Evolutionary conservation across 1,140 invertebrate species (phyloP), one percentile per base, ranked within the genome.

Genomic region (Bombus pyrosoma): DNA sequence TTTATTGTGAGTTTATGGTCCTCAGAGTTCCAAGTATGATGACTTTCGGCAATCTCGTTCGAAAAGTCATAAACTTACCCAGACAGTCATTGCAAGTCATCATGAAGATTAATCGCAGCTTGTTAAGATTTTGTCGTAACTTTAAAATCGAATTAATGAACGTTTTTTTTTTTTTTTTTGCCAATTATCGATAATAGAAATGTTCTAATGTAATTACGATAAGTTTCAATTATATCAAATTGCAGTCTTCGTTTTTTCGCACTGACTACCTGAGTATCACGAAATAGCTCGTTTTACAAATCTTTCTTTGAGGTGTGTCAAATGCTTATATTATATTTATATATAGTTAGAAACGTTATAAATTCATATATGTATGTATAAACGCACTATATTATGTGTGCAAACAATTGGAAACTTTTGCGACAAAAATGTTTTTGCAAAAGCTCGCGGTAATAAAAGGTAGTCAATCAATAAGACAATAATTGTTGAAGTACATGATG

Each of bases 1-100:
- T 59, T 93, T 93, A 93, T 94, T 94, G 92, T 93, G 91, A 91
- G 87, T 90, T 91, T 53, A 86, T 94, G 93, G 93, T 94, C 93
- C 93, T 93, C 92, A 80, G 83, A 91, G 92, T 94, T 93, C 89
- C 86, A 72, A 86, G 88, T 86, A 66, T 34, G 76, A n/a, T 75
- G 22, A 71, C 69, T 81, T 39, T 73, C 53, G 59, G 73, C 53
- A 77, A 81, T 78, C 43, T 73, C 12, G 39, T 80, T 71, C n/a
- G 66, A 71, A 77, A 78, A 62, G n/a, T 78, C 28, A 53, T 32
- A 39, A 83, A 53, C 64, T n/a, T 76, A 76, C 32, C 15, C 81
- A 76, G 43, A 73, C 72, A 66, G 43, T 66, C 81, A 75, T 81
- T 47, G 47, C 18, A 22, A 13, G 10, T n/a, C n/a, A 39, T 34